Conservation (phyloP, 2,797 vertebrate genomes). For the Spinibarbus caldwelli region DNA sequence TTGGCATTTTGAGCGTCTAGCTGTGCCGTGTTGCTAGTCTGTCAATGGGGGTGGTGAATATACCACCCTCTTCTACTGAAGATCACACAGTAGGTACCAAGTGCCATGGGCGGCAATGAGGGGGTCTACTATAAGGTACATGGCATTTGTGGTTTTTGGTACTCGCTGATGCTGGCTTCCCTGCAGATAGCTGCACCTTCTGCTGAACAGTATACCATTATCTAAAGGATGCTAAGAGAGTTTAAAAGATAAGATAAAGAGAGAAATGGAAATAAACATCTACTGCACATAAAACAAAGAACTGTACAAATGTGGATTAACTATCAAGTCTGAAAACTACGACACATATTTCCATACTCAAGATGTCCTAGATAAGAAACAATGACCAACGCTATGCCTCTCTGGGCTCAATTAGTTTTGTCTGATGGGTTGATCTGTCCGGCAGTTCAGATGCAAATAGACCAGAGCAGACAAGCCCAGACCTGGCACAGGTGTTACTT, state of each 20-base stretch:
- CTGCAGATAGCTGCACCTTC: conserved; percentile 15
- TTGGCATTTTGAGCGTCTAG: conserved; percentile 32
- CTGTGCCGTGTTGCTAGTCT: conserved; percentile 33
- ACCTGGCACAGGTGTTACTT: conserved; percentile 75
- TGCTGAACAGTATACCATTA: neutral
- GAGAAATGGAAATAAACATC: neutral
- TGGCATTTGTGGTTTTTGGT: conserved; percentile 30
- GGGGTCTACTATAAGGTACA: conserved; percentile 32
- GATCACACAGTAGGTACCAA: conserved; percentile 50
- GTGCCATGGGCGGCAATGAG: conserved; percentile 35
- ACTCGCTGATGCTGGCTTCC: conserved; percentile 1
- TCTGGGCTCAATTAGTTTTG: conserved; percentile 62
- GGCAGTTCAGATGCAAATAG: conserved; percentile 63
- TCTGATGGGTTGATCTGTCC: conserved; percentile 60
- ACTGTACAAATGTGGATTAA: neutral
- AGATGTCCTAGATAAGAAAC: conserved; percentile 38
- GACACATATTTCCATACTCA: neutral
- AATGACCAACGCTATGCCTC: conserved; percentile 50
- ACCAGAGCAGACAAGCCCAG: conserved; percentile 57
- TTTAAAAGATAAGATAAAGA: neutral
- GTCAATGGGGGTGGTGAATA: conserved; percentile 24
- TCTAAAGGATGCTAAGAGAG: neutral
- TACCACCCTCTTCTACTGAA: conserved; percentile 23
- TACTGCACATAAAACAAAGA: neutral
- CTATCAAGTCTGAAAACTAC: neutral